Conservation (phyloP, 2,888 invertebrate genomes). For the Trichacis sp. region DNA sequence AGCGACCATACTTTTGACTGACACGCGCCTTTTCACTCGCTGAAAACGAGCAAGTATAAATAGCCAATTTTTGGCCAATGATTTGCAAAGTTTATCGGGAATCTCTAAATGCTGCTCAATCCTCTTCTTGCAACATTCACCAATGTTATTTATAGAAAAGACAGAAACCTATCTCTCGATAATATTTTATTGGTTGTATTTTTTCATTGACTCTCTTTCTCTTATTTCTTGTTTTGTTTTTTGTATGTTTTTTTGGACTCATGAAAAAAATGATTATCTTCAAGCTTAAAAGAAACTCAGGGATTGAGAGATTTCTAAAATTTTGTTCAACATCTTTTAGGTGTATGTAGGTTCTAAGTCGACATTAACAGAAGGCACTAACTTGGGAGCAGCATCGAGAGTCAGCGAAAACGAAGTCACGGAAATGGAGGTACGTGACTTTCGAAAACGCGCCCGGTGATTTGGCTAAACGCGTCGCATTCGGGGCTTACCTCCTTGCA, state of each 20-base stretch:
- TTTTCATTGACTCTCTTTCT: slow-evolving; percentile 8
- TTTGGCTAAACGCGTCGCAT: slow-evolving; percentile 32
- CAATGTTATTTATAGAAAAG: slow-evolving; percentile 15
- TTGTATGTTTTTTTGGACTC: no score
- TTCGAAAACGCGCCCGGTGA: slow-evolving; percentile 13
- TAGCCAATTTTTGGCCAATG: slow-evolving; percentile 46
- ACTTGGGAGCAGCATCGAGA: slow-evolving; percentile 57
- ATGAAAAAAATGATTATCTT: no score
- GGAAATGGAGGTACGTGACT: slow-evolving; percentile 60
- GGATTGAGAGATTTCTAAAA: no score
- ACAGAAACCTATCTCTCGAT: no score
- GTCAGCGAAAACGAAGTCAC: slow-evolving; percentile 62
- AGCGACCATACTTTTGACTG: no score
- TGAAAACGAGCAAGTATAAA: slow-evolving; percentile 46
- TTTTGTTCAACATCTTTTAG: slow-evolving; percentile 56
- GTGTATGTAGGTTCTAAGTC: slow-evolving; percentile 67
- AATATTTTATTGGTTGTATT: slow-evolving; percentile 13
- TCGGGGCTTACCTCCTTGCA: slow-evolving; percentile 34
- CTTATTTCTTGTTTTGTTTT: slow-evolving; percentile 7
- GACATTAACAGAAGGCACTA: slow-evolving; percentile 61
- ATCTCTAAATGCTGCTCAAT: slow-evolving; percentile 36
- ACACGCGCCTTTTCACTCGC: slow-evolving; percentile 33
- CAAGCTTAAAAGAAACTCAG: no score
- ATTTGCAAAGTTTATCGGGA: slow-evolving; percentile 33
- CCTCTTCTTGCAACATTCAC: no score